Conservation (phyloP, 2,113 vertebrate species). For the Parus major region DNA sequence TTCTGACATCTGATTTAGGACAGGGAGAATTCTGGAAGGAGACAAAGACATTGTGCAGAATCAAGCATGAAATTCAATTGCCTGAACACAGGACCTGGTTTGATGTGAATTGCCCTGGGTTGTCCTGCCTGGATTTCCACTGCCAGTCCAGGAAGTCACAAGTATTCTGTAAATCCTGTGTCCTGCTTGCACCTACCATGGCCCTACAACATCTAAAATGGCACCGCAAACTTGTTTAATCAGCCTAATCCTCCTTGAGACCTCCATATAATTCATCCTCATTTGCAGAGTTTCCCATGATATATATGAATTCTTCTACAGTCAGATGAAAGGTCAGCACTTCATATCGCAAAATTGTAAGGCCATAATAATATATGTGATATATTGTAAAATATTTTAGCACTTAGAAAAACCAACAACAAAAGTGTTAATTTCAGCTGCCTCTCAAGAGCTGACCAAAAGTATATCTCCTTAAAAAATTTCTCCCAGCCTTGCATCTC, state of each 20-base stretch:
- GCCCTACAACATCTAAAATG: neutral
- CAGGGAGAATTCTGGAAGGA: neutral
- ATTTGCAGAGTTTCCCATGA: neutral
- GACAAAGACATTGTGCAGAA: neutral
- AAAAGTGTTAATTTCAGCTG: neutral
- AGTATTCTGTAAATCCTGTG: neutral
- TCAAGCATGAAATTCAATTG: neutral
- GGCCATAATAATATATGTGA: neutral
- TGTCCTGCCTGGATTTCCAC: neutral
- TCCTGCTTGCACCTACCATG: neutral
- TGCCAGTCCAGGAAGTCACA: neutral
- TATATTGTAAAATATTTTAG: neutral
- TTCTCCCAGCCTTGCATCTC: neutral
- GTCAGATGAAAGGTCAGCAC: neutral
- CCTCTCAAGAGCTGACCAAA: neutral
- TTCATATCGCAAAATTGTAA: neutral
- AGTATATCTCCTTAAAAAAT: neutral
- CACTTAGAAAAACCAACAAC: neutral
- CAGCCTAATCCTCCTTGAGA: neutral
- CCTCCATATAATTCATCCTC: neutral
- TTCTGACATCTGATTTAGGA: neutral
- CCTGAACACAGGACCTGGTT: neutral
- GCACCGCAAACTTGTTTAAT: neutral
- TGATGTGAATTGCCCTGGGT: accelerated
- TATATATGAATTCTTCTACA: neutral